A percentile compares a stretch with the other conserved stretches of the same genome.
These are phyloP conservation scores for Berghia stephanieae DNA, from an alignment of 1,140 invertebrate genomes.

Conservation along the genomic window DNA sequence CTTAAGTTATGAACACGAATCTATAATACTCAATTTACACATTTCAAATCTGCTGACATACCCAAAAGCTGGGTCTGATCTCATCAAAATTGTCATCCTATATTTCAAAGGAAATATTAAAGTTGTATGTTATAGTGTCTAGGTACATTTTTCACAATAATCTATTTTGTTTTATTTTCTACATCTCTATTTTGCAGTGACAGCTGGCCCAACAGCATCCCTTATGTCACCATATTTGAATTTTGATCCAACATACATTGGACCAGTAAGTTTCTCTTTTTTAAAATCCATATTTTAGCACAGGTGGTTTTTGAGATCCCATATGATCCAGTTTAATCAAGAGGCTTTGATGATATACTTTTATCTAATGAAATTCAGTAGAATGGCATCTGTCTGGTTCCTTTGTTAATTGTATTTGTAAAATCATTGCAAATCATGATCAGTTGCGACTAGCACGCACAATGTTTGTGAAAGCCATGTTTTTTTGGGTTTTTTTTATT, in stretches of 20 bases:
- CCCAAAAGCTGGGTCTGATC: not conserved
- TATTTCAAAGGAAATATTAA: not conserved
- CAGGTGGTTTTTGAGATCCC: no score
- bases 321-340: no score
- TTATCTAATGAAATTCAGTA: no score
- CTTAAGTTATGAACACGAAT: not conserved
- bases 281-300: not conserved
- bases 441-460: no score
- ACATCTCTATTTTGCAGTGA: conserved; percentile 50
- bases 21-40: not conserved
- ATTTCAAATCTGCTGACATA: not conserved
- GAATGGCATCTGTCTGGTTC: no score
- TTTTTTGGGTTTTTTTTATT: no score
- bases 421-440: no score
- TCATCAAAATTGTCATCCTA: not conserved
- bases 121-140: not conserved
- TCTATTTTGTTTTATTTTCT: conserved; percentile 18
- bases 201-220: conserved; percentile 49
- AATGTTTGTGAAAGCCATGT: no score
- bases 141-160: not conserved
- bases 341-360: no score
- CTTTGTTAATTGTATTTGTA: no score
- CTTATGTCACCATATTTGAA: conserved; percentile 88
- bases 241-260: conserved; percentile 86
- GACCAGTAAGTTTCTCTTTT: conserved; percentile 71